Conservation (phyloP, 2,888 invertebrate species). For the Volucella bombylans region DNA sequence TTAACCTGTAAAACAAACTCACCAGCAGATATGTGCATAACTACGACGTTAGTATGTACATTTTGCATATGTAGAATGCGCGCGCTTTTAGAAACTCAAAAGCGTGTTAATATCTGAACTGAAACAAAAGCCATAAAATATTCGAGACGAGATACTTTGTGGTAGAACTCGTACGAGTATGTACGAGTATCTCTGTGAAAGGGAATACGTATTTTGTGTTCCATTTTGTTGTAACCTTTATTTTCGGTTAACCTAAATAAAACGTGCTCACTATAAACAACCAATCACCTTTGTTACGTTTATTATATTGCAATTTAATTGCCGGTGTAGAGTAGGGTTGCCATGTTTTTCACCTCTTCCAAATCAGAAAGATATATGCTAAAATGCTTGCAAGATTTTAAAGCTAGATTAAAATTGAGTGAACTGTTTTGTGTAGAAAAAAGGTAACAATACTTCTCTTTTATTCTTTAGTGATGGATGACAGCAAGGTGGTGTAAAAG, state of each 20-base stretch:
- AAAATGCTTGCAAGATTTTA: too few relatives aligned
- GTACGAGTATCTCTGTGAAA: not conserved
- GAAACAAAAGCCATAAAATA: not conserved
- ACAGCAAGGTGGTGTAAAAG: too few relatives aligned
- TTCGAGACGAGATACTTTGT: not conserved
- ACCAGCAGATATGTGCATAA: too few relatives aligned
- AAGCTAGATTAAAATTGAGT: too few relatives aligned
- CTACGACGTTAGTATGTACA: too few relatives aligned
- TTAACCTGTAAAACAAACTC: conserved; percentile 32
- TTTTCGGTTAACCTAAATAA: conserved; percentile 47
- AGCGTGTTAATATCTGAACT: too few relatives aligned
- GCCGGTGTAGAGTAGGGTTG: not conserved
- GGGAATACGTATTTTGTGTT: conserved; percentile 22
- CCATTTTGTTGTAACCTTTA: conserved; percentile 41
- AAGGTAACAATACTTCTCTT: too few relatives aligned
- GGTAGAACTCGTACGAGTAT: not conserved
- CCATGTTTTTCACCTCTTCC: not conserved
- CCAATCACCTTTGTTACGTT: conserved; percentile 18
- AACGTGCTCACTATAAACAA: conserved; percentile 11
- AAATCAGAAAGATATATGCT: too few relatives aligned
- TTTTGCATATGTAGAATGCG: too few relatives aligned
- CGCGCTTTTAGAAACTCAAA: too few relatives aligned
- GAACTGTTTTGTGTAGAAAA: too few relatives aligned
- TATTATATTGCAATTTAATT: conserved; percentile 19
- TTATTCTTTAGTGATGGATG: too few relatives aligned